phyloP scores from a whole-genome alignment of 2,797 vertebrate genomes.

The Cichlasoma orientale region DNA sequence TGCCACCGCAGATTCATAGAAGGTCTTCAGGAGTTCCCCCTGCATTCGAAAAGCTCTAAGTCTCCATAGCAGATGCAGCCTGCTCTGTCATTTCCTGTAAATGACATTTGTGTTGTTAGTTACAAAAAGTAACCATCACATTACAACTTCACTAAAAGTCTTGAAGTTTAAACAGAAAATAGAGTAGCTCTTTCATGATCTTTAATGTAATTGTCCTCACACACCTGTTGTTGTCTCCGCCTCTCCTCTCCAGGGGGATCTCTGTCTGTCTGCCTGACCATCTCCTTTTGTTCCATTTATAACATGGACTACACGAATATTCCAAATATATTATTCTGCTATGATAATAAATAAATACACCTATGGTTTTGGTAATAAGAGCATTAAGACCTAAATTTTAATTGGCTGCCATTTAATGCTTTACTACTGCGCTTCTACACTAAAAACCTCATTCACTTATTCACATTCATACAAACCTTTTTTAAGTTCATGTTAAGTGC shows the following conservation, averaged over 20 bases:
- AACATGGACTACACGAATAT: background rate
- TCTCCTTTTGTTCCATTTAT: background rate
- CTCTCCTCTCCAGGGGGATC: background rate
- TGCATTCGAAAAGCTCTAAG: no score
- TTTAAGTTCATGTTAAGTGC: rapidly evolving
- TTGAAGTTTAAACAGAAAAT: background rate
- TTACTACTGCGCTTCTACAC: no score
- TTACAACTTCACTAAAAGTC: background rate
- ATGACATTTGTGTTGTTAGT: no score
- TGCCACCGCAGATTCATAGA: no score
- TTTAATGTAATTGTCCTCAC: background rate
- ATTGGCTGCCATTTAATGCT: background rate
- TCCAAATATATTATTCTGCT: background rate
- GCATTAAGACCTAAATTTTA: background rate
- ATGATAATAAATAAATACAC: background rate
- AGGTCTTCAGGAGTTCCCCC: no score
- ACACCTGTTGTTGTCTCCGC: no score
- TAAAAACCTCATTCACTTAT: background rate
- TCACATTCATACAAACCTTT: background rate
- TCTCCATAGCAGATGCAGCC: no score
- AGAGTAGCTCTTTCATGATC: background rate
- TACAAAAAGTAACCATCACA: background rate
- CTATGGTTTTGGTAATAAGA: background rate
- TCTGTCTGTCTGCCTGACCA: no score
- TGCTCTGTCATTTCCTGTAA: no score